These are phyloP conservation scores for Diabrotica balteata DNA, from an alignment of 2,888 invertebrate genomes.

Conservation along the genomic window DNA sequence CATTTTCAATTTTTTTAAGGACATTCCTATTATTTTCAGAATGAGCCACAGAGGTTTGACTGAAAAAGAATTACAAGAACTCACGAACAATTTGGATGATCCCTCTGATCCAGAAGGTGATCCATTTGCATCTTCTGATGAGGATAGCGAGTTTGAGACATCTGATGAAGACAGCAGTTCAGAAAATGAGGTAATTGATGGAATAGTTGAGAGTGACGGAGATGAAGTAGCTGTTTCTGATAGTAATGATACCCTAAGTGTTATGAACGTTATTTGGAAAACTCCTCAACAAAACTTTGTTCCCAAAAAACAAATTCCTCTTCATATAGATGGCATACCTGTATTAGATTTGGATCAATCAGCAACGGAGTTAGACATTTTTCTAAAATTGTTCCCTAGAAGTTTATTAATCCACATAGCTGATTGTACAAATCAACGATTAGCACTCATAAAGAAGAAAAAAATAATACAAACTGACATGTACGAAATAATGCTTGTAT, in stretches of 20 bases:
- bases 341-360: too few species aligned
- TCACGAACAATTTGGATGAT: neutral
- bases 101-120: neutral
- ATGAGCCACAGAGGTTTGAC: too few species aligned
- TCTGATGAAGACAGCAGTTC: neutral
- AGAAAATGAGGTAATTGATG: neutral
- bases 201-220: neutral
- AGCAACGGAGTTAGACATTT: too few species aligned
- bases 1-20: too few species aligned
- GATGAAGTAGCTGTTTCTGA: constrained; percentile 23
- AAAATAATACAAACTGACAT: neutral
- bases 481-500: neutral
- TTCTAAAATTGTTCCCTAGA: neutral
- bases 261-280: neutral
- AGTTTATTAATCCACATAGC: neutral
- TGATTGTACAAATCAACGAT: neutral
- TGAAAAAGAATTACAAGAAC: too few species aligned
- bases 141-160: neutral
- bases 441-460: neutral
- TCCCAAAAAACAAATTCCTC: too few species aligned
- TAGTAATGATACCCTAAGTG: neutral
- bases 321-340: too few species aligned
- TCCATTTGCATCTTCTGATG: neutral
- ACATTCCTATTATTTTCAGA: too few species aligned
- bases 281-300: neutral